Conservation (phyloP, 2,113 vertebrate genomes). For the Nerophis ophidion region DNA sequence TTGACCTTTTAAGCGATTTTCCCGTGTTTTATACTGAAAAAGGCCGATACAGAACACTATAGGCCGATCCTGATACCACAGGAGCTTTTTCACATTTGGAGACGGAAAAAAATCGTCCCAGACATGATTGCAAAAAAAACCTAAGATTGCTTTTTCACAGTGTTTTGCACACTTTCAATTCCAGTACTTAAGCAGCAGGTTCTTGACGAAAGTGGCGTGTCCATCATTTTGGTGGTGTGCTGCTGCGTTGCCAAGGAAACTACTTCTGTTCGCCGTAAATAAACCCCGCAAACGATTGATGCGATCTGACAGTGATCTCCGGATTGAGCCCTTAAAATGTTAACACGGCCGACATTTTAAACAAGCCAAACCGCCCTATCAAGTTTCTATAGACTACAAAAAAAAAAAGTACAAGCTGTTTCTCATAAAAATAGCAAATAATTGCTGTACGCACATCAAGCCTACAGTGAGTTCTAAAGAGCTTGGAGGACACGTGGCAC, state of each 20-base stretch:
- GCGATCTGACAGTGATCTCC: constrained; percentile 48
- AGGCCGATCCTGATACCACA: constrained; percentile 47
- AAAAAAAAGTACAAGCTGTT: too few species aligned
- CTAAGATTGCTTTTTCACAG: constrained; percentile 62
- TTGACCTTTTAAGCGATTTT: too few species aligned
- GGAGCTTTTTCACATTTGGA: constrained; percentile 59
- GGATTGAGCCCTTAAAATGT: constrained; percentile 25
- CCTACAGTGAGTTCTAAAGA: too few species aligned
- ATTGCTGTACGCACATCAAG: too few species aligned
- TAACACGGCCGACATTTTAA: constrained; percentile 26
- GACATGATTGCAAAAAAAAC: constrained; percentile 60
- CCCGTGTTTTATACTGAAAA: constrained; percentile 16
- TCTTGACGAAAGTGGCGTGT: constrained; percentile 48
- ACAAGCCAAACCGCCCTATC: constrained; percentile 14
- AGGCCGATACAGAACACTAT: constrained; percentile 48
- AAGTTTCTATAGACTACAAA: constrained; percentile 2
- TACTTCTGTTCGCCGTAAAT: constrained; percentile 40
- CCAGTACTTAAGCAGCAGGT: constrained; percentile 39
- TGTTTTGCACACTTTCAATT: constrained; percentile 65
- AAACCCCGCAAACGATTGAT: constrained; percentile 34
- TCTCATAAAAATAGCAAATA: too few species aligned
- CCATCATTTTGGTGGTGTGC: constrained; percentile 51
- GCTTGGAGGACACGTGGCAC: too few species aligned
- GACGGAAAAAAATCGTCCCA: constrained; percentile 49
- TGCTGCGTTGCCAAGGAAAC: constrained; percentile 57